Percentiles rank a stretch among this genome's conserved stretches.
These are phyloP conservation scores for Tortrix viridana DNA, from an alignment of 2,888 invertebrate species.

Conservation along the genomic window DNA sequence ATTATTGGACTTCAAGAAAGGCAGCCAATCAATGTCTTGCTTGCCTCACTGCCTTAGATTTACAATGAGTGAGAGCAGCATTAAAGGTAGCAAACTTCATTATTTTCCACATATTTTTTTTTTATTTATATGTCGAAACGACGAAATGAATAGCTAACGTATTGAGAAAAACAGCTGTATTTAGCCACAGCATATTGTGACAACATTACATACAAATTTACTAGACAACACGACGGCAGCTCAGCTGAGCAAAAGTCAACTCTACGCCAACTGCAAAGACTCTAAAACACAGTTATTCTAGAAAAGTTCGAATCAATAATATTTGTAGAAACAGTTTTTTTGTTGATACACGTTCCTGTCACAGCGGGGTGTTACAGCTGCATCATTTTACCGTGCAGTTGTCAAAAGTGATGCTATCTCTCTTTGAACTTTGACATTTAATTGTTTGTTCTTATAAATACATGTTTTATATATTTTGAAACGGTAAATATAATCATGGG, in stretches of 20 bases:
- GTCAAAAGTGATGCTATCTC: too few relatives aligned
- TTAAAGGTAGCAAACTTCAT: too few relatives aligned
- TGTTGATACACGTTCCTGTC: slow-evolving; percentile 5
- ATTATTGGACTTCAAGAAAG: too few relatives aligned
- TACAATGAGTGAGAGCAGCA: too few relatives aligned
- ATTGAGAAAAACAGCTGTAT: not conserved
- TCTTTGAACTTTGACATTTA: too few relatives aligned
- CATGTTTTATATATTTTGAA: too few relatives aligned
- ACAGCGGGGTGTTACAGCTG: not conserved
- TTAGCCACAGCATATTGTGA: slow-evolving; percentile 7
- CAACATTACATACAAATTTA: slow-evolving; percentile 1
- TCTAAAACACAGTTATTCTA: too few relatives aligned
- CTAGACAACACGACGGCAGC: not conserved
- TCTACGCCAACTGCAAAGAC: not conserved
- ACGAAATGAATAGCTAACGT: not conserved
- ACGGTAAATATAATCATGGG: too few relatives aligned
- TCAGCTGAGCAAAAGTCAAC: not conserved
- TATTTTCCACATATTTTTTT: too few relatives aligned
- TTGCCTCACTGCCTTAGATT: too few relatives aligned
- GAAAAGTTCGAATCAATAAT: slow-evolving; percentile 19
- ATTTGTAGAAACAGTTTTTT: slow-evolving; percentile 19
- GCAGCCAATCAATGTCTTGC: too few relatives aligned
- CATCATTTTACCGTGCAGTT: not conserved
- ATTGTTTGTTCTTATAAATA: too few relatives aligned
- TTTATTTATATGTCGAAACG: not conserved